Evolutionary conservation across 2,888 invertebrate genomes (phyloP), one percentile per base, ranked within the genome.

Genomic region (Drosophila leonis): DNA sequence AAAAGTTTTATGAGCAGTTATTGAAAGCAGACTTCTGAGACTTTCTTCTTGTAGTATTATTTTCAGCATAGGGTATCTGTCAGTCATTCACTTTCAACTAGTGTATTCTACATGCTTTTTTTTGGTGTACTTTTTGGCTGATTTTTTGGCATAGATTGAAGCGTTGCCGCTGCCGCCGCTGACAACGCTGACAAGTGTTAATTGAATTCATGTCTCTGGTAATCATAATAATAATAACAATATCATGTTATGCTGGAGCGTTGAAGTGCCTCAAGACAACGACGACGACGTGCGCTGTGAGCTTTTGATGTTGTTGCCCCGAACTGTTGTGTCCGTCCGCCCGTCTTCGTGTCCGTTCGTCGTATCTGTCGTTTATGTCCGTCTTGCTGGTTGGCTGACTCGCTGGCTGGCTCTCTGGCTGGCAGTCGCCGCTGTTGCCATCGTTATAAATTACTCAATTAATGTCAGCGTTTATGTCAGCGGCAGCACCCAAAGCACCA

Each of bases 391-490:
- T 18, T 61, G 75, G 63, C 67, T 67, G 73, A 49, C 73, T 78
- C 75, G 62, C 65, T 68, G 78, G 65, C 72, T 63, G 72, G 55
- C 37, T 49, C 33, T 5, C 33, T 20, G 33, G 72, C 72, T 66
- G 75, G 71, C 51, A 54, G 57, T 39, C 35, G 78, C 71, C 64
- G 68, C 56, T 51, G 59, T 57, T 66, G 73, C 72, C 91, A 90
- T 90, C 90, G 87, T 91, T 90, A 87, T 92, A 91, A 92, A 91
- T 92, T 91, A 91, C 91, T 91, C 92, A 91, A 92, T 91, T 92
- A 91, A 92, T 90, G 91, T 88, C 91, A 91, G 86, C 82, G 87
- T 91, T 86, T 86, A 86, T 86, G 86, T 86, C 90, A 86, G 90
- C 85, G 88, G 72, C 65, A 76, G 85, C 88, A 82, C 72, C 86